Base-by-base conservation (phyloP, 2,797 vertebrate species). In the Lepus townsendii region DNA sequence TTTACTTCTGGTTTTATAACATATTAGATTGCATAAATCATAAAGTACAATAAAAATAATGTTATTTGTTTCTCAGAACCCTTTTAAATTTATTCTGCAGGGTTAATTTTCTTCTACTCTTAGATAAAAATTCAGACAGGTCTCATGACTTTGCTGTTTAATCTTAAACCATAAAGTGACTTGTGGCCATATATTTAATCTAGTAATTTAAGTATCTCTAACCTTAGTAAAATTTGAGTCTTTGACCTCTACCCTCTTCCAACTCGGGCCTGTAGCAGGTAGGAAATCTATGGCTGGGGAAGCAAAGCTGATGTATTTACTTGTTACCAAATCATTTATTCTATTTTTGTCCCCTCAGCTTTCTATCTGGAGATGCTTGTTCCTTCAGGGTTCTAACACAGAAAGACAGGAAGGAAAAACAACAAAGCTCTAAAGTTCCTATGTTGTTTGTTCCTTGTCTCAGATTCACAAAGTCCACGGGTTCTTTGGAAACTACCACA, bases 11-110 rank as follows among this genome's bases (percentile, higher is more conserved):
- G 22, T 90, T 90, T 84, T 94, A 5, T 80, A 54, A 94, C 42
- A 57, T 77, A 83, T 54, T 68, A 77, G n/a, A 65, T 78, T 63
- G 19, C 14, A 71, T 35, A 83, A 52, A 27, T 94, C 57, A 78
- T 11, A 90, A 94, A 92, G 22, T 82, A 77, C 4, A 82, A 60
- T 69, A 42, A 71, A 95, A 83, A 68, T 32, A 77, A 77, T 19
- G 5, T 68, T 79, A 85, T 22, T 68, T 83, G 60, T 7, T 90
- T 50, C 20, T 90, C 17, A 78, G 3, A 95, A 38, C 57, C 26
- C 3, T 88, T 82, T 50, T 27, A 72, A 71, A 84, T 66, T 71
- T 76, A 71, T 42, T 76, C 24, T 75, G 9, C 27, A 65, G 2
- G 27, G 8, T 60, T 90, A 90, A 47, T 66, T 80, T 88, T 47